These are phyloP conservation scores for Nothoprocta pentlandii DNA, from an alignment of 2,113 vertebrate genomes.

Conservation along the genomic window DNA sequence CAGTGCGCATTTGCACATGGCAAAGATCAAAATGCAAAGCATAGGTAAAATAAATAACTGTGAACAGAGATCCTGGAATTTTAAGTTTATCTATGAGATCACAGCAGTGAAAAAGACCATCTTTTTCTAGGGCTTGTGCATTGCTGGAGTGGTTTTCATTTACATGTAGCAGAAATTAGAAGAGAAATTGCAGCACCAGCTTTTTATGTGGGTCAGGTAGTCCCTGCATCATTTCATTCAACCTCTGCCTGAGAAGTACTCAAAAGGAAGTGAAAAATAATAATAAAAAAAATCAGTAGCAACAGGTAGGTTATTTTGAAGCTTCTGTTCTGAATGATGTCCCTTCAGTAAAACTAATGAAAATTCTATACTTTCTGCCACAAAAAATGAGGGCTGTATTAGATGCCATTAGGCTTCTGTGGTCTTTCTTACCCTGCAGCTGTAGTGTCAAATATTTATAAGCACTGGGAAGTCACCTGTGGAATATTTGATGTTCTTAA, in stretches of 20 bases:
- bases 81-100: background rate
- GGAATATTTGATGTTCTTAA: slow-evolving; percentile 8
- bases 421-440: background rate
- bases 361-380: background rate
- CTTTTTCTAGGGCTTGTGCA: background rate
- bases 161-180: background rate
- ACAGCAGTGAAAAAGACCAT: background rate
- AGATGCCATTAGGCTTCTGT: background rate
- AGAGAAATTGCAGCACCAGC: background rate
- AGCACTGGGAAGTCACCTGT: slow-evolving; percentile 40
- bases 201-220: background rate
- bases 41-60: background rate
- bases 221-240: background rate
- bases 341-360: background rate
- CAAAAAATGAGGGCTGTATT: background rate
- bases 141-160: background rate
- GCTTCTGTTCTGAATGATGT: background rate
- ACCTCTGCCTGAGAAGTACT: background rate
- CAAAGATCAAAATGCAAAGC: background rate
- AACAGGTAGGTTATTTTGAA: slow-evolving; percentile 30
- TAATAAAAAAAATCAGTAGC: background rate
- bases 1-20: fast-evolving
- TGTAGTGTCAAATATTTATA: background rate
- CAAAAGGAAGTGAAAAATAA: background rate
- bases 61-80: background rate